These are phyloP conservation scores for Trachymyrmex cornetzi DNA, from an alignment of 1,140 invertebrate genomes.

Conservation along the genomic window DNA sequence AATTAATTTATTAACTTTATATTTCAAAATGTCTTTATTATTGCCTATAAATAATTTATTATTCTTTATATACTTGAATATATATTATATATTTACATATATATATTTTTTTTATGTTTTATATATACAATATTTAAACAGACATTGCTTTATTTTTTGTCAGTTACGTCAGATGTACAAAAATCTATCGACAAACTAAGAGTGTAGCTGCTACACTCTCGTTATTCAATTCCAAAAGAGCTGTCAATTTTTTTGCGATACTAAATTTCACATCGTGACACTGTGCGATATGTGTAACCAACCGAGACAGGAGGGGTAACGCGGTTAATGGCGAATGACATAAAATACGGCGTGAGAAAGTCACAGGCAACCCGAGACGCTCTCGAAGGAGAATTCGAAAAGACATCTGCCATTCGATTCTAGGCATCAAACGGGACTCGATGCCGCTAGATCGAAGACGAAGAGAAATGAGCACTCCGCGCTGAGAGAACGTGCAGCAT, in stretches of 20 bases:
- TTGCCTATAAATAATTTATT: background rate
- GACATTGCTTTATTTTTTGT: background rate
- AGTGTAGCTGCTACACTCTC: background rate
- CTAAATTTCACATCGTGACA: slow-evolving; percentile 9
- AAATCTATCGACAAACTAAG: background rate
- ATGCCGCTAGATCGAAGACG: slow-evolving; percentile 38
- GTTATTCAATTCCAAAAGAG: background rate
- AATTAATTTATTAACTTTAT: background rate
- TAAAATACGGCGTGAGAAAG: slow-evolving; percentile 35
- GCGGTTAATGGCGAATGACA: slow-evolving; percentile 35
- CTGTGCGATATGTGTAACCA: background rate
- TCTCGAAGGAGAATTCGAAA: slow-evolving; percentile 54
- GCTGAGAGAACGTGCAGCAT: slow-evolving; percentile 55
- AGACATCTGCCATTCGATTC: slow-evolving; percentile 58
- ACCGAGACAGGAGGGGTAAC: background rate
- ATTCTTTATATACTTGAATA: too few species aligned
- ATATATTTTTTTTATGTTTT: background rate
- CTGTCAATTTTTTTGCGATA: background rate
- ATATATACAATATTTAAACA: background rate
- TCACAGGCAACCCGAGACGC: slow-evolving; percentile 10
- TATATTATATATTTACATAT: background rate
- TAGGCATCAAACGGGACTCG: background rate
- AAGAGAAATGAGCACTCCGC: slow-evolving; percentile 54
- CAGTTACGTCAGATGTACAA: background rate
- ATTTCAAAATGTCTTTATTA: background rate